Conservation (phyloP, 1,140 invertebrate species). For the Armadillidium nasatum region DNA sequence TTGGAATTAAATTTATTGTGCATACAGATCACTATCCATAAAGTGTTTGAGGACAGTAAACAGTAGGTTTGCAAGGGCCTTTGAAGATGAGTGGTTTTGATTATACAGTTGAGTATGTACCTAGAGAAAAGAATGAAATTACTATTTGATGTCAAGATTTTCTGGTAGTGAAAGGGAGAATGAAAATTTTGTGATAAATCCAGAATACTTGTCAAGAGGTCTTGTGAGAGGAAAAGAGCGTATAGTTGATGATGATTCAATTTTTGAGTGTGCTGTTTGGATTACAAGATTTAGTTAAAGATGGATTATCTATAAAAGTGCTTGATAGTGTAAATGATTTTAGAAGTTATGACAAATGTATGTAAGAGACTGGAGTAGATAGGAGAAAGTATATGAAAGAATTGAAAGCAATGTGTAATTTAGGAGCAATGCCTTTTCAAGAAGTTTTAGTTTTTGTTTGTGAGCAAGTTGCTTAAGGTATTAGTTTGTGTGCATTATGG, state of each 20-base stretch:
- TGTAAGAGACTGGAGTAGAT: background rate
- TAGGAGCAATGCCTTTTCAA: background rate
- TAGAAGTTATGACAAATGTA: background rate
- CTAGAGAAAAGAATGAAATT: constrained; percentile 9
- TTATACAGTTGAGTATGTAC: constrained; percentile 5
- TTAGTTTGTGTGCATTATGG: constrained; percentile 9
- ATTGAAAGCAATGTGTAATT: background rate
- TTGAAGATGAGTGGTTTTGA: constrained; percentile 19
- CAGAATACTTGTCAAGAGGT: no score
- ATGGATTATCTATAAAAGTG: background rate
- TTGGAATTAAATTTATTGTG: constrained; percentile 9
- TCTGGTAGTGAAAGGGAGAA: no score
- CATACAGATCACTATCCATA: background rate
- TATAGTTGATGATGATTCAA: background rate
- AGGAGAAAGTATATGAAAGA: background rate
- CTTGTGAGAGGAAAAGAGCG: no score
- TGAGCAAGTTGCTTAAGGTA: background rate
- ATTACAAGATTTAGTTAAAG: background rate
- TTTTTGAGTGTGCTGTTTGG: background rate
- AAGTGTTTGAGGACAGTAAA: background rate
- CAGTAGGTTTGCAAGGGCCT: background rate
- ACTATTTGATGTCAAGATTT: background rate
- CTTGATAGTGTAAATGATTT: background rate
- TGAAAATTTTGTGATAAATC: no score
- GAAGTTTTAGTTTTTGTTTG: background rate